Evolutionary conservation across 2,888 invertebrate genomes (phyloP).

Genomic region (Paralinhomoeus sp.): DNA sequence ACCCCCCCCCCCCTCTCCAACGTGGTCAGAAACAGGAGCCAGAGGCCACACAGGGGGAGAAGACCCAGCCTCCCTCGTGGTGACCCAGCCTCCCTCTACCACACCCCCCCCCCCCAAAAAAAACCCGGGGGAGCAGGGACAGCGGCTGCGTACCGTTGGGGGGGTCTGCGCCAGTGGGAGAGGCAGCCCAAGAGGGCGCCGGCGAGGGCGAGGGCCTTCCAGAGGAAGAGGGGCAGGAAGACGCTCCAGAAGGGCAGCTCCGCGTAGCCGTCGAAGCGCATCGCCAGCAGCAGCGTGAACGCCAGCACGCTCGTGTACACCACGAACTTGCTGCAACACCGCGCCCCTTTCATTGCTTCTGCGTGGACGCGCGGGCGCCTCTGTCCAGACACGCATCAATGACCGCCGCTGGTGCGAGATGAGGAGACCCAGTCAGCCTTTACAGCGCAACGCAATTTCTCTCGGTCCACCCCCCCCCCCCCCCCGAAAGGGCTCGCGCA

Average conservation of each 20-base stretch:
- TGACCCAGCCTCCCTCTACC: neutral
- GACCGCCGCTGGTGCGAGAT: no score
- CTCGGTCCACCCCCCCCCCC: no score
- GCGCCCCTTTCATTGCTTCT: no score
- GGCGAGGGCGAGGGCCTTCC: constrained; percentile 65
- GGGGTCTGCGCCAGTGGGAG: constrained; percentile 87
- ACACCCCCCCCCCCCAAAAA: neutral
- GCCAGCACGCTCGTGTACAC: constrained; percentile 74
- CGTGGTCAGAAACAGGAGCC: no score
- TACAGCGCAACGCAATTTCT: no score
- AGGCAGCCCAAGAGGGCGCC: constrained; percentile 77
- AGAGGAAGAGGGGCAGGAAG: constrained; percentile 87
- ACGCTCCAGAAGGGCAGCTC: constrained; percentile 81
- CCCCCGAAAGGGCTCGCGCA: no score
- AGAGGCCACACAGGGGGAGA: no score
- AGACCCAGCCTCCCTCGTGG: neutral
- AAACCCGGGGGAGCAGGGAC: neutral
- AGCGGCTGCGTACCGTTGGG: constrained; percentile 45
- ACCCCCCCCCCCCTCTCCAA: no score
- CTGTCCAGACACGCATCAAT: no score
- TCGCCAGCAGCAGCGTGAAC: constrained; percentile 67
- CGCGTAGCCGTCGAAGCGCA: constrained; percentile 64
- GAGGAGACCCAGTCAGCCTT: no score
- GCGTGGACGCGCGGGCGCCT: no score
- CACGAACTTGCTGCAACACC: constrained; percentile 66